Base-by-base conservation (phyloP, 2,888 invertebrate genomes). In the Tricholauxania praeusta region DNA sequence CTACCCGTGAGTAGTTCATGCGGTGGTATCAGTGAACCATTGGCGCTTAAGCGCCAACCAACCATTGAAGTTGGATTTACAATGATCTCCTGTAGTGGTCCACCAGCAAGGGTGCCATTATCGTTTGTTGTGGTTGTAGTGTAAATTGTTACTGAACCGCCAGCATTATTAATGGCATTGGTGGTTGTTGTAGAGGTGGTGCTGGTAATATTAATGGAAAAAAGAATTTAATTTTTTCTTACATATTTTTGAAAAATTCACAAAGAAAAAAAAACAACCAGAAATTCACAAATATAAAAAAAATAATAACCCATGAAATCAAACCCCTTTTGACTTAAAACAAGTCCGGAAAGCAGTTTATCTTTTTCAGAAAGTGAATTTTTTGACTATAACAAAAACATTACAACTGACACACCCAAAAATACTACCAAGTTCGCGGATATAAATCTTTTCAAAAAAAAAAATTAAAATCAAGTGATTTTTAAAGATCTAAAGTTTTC, bases 11-110 rank as follows among this genome's bases (percentile, higher is more conserved):
- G 82, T 67, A 86, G 81, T 82, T 88, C 87, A 77, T 86, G 87
- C 47, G 87, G 87, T 60, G 87, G 87, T 81, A 87, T 87, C 78
- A 87, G 79, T 76, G 87, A 85, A 19, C 87, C 87, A 73, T 85
- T 87, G 72, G 87, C 86, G 74, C 87, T 87, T 66, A 87, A 78
- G 72, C 87, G 87, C 87, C 87, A 87, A 71, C 87, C 87, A 76
- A 87, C 87, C 86, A 87, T 87, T 72, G 87, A 86, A 19, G 85
- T 83, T 75, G 87, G 86, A 82, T 86, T 87, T 65, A 87, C 87
- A 76, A 87, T 86, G 77, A 87, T 87, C 79, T 87, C 87, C 81
- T 87, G 87, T 66, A 87, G 73, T 47, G 85, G 86, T n/a, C 85
- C 86, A 69, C 84, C 83, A 66, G 78, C 79, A 32, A 84, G 81